Conservation (phyloP, 2,888 invertebrate species). For the Celastrina argiolus region DNA sequence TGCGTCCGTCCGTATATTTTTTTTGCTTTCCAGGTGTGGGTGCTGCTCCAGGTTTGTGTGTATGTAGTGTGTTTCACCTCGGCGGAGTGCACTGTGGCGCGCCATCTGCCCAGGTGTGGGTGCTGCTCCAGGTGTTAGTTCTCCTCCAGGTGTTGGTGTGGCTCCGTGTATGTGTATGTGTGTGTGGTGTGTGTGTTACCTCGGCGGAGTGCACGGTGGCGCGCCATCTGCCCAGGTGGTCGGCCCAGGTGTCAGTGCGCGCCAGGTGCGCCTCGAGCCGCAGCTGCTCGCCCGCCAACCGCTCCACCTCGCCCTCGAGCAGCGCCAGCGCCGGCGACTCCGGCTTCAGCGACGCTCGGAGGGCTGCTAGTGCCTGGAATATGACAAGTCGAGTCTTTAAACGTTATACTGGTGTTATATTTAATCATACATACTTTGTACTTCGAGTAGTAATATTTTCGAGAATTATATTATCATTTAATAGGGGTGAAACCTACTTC, state of each 20-base stretch:
- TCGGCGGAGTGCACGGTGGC: slow-evolving; percentile 91
- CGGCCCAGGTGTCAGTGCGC: slow-evolving; percentile 93
- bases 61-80: slow-evolving; percentile 72
- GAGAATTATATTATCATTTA: too few species aligned
- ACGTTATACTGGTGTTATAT: too few species aligned
- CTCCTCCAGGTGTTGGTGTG: too few species aligned
- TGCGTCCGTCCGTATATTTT: too few species aligned
- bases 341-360: slow-evolving; percentile 88
- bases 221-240: slow-evolving; percentile 92
- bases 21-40: too few species aligned
- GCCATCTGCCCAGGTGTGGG: slow-evolving; percentile 72
- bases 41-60: too few species aligned
- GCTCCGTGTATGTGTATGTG: neutral
- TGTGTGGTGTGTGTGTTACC: slow-evolving; percentile 51
- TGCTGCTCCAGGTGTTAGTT: too few species aligned
- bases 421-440: too few species aligned
- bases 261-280: slow-evolving; percentile 90
- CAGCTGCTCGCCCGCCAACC: slow-evolving; percentile 87
- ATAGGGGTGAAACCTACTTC: too few species aligned
- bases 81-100: slow-evolving; percentile 89
- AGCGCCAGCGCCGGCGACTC: slow-evolving; percentile 88
- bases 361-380: slow-evolving; percentile 84
- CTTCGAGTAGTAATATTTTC: too few species aligned
- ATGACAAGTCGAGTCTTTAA: neutral
- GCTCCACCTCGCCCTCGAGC: slow-evolving; percentile 90